A percentile compares a stretch with the other conserved stretches of the same genome.
Evolutionary conservation across 2,888 invertebrate species (phyloP).

Genomic region (Macrophya annulata): DNA sequence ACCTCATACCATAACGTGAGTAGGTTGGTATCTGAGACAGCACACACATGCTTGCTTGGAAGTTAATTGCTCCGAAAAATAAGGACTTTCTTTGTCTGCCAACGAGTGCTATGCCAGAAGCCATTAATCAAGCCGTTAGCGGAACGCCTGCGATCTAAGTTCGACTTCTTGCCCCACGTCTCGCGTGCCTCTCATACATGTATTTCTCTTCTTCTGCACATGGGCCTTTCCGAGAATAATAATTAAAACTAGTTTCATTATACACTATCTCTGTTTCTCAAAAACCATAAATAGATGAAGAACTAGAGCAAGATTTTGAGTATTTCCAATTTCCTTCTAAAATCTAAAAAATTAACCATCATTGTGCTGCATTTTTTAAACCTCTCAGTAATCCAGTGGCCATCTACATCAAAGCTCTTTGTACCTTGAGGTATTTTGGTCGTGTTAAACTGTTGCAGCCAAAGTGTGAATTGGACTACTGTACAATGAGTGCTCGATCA

Average conservation of each 20-base stretch:
- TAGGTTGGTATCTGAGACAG: background rate
- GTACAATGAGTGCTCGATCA: conserved; percentile 49
- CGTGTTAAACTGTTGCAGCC: background rate
- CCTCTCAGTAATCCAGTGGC: background rate
- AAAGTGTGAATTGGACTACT: background rate
- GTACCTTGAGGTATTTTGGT: background rate
- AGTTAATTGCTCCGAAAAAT: conserved; percentile 64
- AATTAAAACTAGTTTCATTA: background rate
- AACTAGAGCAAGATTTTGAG: background rate
- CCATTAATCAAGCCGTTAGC: conserved; percentile 64
- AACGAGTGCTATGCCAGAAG: conserved; percentile 53
- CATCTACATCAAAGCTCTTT: background rate
- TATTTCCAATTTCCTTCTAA: background rate
- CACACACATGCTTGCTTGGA: conserved; percentile 40
- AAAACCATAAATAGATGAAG: background rate
- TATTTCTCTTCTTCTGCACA: background rate
- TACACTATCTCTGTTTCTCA: background rate
- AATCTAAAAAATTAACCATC: background rate
- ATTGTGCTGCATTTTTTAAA: background rate
- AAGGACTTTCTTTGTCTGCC: conserved; percentile 61
- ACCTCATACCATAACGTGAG: background rate
- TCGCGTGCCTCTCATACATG: conserved; percentile 53
- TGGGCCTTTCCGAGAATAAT: background rate
- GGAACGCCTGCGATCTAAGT: conserved; percentile 62
- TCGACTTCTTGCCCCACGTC: conserved; percentile 57